Percentiles rank a stretch among this genome's conserved stretches.
phyloP scores from a whole-genome alignment of 2,113 vertebrate genomes.

The Rafetus swinhoei region DNA sequence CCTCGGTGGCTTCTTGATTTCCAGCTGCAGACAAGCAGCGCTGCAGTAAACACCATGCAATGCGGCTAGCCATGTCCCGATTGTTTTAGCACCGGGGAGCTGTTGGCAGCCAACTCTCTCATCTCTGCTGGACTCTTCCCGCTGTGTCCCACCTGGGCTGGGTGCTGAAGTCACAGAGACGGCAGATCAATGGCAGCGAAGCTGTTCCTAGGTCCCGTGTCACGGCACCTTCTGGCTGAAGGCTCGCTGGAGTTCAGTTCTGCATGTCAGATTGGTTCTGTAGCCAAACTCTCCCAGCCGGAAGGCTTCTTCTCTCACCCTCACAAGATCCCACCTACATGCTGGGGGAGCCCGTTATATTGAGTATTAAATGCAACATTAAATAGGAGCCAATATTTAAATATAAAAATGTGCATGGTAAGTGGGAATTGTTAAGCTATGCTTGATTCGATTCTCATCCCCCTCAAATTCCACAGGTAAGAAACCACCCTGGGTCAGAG shows the following conservation, averaged over 20 bases:
- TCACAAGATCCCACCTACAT: neutral
- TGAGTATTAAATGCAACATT: neutral
- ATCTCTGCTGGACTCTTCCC: neutral
- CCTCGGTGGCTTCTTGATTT: neutral
- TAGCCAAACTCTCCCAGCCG: neutral
- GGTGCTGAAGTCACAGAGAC: rapidly evolving
- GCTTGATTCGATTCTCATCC: neutral
- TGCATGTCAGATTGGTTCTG: neutral
- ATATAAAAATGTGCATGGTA: neutral
- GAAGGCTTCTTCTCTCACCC: neutral
- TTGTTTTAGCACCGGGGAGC: neutral
- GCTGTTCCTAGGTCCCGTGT: rapidly evolving
- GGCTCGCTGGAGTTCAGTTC: neutral
- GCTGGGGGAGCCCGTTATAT: neutral
- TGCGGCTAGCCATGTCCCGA: neutral
- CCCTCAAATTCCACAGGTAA: neutral
- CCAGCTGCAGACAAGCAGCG: neutral
- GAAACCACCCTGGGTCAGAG: rapidly evolving
- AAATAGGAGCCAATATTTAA: neutral
- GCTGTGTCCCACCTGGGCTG: neutral
- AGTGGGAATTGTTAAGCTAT: neutral
- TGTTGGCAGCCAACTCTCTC: neutral
- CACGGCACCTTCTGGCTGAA: neutral
- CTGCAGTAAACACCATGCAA: rapidly evolving
- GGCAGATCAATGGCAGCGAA: rapidly evolving